Base-by-base conservation (phyloP, 1,140 invertebrate genomes). In the Achroia grisella region DNA sequence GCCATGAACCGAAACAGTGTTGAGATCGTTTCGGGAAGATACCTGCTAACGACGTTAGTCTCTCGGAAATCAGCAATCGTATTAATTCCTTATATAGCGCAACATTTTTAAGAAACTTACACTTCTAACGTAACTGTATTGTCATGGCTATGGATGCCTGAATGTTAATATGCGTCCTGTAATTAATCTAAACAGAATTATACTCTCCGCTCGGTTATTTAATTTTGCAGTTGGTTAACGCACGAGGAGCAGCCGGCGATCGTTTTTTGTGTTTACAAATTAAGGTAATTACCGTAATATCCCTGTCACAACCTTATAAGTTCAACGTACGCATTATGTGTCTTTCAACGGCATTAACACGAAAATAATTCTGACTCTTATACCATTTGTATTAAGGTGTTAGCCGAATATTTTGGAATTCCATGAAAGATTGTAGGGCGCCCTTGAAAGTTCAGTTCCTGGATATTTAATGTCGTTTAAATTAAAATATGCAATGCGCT, bases 231-330 rank as follows among this genome's bases (percentile, higher is more conserved):
- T 56, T 49, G 34, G 53, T 58, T 48, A 58, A 52, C 48, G 33
- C 41, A 55, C 54, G 45, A 39, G 47, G 49, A 55, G 42, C 50
- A 55, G 42, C 50, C 49, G 60, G 62, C 59, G 57, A 51, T 35
- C 56, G 48, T 69, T 72, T 78, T 75, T 75, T 71, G 55, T 75
- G 65, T 72, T 76, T 71, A 75, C 70, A 74, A 80, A 77, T 77
- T 80, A 77, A 75, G 62, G 66, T 71, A 73, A 74, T 76, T 72
- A 75, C 68, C 62, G 68, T 75, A 74, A 74, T 74, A 71, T 52
- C 50, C 56, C 63, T 69, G 71, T 68, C 76, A 71, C 63, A 75
- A 75, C 70, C 67, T 80, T 77, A 72, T 72, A 71, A 79, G 72
- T 76, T 79, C 68, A 79, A 76, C 56, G 71, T 52, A 66, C 71